Conservation (phyloP, 2,888 invertebrate species). For the Rotaria socialis region DNA sequence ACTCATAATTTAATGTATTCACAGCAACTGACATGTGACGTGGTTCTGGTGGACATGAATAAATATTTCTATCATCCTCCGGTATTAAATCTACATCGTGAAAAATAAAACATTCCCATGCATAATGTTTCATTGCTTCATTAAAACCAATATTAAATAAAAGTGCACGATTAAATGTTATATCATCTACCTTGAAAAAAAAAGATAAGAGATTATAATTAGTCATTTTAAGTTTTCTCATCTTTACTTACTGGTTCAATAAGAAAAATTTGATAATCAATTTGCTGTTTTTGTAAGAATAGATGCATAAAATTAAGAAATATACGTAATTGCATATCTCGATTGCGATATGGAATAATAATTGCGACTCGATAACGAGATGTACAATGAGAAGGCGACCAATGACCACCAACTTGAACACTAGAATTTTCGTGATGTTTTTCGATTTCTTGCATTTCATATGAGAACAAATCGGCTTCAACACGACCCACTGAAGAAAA, state of each 20-base stretch:
- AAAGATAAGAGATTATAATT: neutral
- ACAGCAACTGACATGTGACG: conserved; percentile 88
- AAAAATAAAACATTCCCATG: conserved; percentile 46
- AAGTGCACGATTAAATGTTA: conserved; percentile 44
- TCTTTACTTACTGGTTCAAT: conserved; percentile 38
- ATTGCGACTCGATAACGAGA: conserved; percentile 42
- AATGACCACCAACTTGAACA: conserved; percentile 14
- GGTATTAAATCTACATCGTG: conserved; percentile 47
- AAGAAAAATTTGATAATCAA: conserved; percentile 40
- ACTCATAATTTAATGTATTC: conserved; percentile 65
- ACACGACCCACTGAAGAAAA: neutral
- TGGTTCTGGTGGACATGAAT: conserved; percentile 83
- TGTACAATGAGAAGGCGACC: conserved; percentile 12
- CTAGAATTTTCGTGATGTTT: neutral
- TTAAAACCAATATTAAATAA: conserved; percentile 45
- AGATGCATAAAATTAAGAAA: conserved; percentile 42
- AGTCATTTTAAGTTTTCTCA: neutral
- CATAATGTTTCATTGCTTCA: conserved; percentile 37
- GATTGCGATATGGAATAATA: conserved; percentile 44
- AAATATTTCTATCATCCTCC: conserved; percentile 78
- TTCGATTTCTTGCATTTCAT: neutral
- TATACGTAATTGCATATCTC: conserved; percentile 40
- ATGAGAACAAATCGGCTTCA: neutral
- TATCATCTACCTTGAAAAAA: neutral
- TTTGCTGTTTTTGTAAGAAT: conserved; percentile 42